These are phyloP conservation scores for Vespertilio murinus DNA, from an alignment of 2,797 vertebrate genomes.

Conservation along the genomic window DNA sequence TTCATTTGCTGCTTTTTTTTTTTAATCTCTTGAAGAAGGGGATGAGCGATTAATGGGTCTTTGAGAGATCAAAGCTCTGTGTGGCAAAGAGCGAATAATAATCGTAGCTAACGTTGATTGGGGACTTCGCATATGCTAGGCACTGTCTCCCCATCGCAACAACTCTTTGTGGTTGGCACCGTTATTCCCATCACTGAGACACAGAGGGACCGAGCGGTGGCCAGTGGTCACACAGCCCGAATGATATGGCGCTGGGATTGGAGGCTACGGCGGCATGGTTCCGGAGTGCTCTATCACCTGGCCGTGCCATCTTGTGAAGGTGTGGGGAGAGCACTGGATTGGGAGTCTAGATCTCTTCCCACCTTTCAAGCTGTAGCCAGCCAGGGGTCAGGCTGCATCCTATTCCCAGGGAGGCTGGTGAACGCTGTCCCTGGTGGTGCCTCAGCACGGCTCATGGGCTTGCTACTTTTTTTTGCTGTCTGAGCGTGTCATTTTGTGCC, in stretches of 20 bases:
- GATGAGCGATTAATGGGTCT: slow-evolving; percentile 70
- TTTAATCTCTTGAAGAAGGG: slow-evolving; percentile 72
- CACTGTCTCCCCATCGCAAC: not conserved
- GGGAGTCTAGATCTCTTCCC: not conserved
- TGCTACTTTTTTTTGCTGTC: not conserved
- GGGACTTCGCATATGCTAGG: slow-evolving; percentile 41
- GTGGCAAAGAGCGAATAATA: slow-evolving; percentile 64
- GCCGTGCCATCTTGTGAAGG: not conserved
- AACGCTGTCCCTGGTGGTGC: not conserved
- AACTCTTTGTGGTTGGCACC: not conserved
- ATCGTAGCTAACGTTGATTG: slow-evolving; percentile 49
- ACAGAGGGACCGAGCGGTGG: not conserved
- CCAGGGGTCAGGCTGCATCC: not conserved
- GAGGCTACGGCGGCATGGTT: not conserved
- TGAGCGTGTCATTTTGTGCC: not conserved
- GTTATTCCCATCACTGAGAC: not conserved
- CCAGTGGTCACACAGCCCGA: not conserved
- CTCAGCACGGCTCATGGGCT: not conserved
- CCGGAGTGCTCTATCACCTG: not conserved
- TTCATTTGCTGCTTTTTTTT: slow-evolving; percentile 72
- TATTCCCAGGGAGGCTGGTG: not conserved
- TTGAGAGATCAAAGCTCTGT: slow-evolving; percentile 72
- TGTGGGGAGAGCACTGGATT: not conserved
- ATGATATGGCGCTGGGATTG: not conserved
- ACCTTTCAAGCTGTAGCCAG: not conserved